Conservation (phyloP, 2,888 invertebrate genomes). For the Nephrotoma appendiculata region DNA sequence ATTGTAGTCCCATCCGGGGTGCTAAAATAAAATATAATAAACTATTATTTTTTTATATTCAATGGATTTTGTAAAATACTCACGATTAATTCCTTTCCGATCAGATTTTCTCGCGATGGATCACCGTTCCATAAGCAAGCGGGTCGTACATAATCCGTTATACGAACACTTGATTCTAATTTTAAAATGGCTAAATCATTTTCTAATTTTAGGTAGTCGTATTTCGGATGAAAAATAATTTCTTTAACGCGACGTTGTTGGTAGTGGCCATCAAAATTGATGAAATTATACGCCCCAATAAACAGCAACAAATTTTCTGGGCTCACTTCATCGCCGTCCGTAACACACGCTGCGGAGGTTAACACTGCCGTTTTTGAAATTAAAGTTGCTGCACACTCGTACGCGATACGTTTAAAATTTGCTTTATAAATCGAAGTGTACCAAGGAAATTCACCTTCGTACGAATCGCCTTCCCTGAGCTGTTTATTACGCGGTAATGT, state of each 20-base stretch:
- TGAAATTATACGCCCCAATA: conserved; percentile 29
- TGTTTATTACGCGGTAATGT: neutral
- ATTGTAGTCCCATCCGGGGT: neutral
- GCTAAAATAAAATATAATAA: conserved; percentile 8
- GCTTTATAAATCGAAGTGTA: conserved; percentile 23
- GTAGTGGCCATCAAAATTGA: conserved; percentile 22
- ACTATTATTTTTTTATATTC: neutral
- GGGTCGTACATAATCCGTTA: conserved; percentile 29
- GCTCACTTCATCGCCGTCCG: conserved; percentile 19
- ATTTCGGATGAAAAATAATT: conserved; percentile 8
- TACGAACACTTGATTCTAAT: conserved; percentile 22
- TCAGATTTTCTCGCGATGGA: conserved; percentile 30
- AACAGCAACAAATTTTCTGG: conserved; percentile 23
- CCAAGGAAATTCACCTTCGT: conserved; percentile 34
- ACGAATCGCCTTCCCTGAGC: conserved; percentile 13
- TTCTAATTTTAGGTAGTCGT: conserved; percentile 4
- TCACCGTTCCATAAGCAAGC: conserved; percentile 32
- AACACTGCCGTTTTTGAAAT: conserved; percentile 24
- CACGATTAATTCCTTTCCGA: conserved; percentile 37
- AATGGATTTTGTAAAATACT: conserved; percentile 15
- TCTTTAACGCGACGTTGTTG: conserved; percentile 20
- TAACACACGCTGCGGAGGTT: conserved; percentile 24
- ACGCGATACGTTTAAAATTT: conserved; percentile 13
- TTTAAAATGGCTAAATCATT: conserved; percentile 28
- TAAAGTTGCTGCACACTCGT: conserved; percentile 29